Conservation (phyloP, 2,113 vertebrate species). For the Ploceus nigricollis region DNA sequence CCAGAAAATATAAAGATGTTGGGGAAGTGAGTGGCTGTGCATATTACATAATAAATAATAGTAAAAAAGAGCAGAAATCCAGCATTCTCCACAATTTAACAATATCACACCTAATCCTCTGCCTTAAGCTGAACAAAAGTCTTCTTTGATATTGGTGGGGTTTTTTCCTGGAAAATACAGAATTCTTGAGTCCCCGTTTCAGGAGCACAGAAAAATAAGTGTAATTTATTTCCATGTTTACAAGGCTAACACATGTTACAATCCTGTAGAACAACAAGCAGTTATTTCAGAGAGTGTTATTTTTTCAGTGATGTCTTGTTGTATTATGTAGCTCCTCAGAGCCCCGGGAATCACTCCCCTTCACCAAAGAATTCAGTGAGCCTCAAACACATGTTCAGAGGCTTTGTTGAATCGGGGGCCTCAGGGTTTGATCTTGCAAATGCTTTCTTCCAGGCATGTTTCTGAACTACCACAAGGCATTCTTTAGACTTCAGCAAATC, state of each 20-base stretch:
- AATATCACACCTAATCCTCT: not conserved
- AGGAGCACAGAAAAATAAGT: not conserved
- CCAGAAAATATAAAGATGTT: not conserved
- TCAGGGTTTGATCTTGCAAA: constrained; percentile 50
- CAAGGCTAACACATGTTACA: constrained; percentile 31
- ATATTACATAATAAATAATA: not conserved
- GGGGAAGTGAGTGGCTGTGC: not conserved
- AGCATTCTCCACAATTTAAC: not conserved
- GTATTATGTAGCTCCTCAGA: constrained; percentile 34
- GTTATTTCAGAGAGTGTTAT: constrained; percentile 44
- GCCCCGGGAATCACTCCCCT: constrained; percentile 29
- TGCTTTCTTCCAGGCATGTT: constrained; percentile 43
- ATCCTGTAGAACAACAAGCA: constrained; percentile 40
- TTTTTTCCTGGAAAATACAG: constrained; percentile 3
- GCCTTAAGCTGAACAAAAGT: not conserved
- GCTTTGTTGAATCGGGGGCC: constrained; percentile 39
- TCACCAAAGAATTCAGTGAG: constrained; percentile 47
- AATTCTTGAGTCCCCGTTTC: not conserved
- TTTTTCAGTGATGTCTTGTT: constrained; percentile 38
- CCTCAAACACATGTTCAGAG: constrained; percentile 49
- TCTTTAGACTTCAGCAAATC: constrained; percentile 51
- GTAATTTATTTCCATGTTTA: constrained; percentile 25
- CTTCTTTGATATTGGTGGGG: not conserved
- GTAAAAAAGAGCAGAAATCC: not conserved
- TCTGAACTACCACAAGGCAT: constrained; percentile 53